Evolutionary conservation across 2,888 invertebrate genomes (phyloP), one percentile per base, ranked within the genome.

Genomic region (Ecdyonurus torrentis): DNA sequence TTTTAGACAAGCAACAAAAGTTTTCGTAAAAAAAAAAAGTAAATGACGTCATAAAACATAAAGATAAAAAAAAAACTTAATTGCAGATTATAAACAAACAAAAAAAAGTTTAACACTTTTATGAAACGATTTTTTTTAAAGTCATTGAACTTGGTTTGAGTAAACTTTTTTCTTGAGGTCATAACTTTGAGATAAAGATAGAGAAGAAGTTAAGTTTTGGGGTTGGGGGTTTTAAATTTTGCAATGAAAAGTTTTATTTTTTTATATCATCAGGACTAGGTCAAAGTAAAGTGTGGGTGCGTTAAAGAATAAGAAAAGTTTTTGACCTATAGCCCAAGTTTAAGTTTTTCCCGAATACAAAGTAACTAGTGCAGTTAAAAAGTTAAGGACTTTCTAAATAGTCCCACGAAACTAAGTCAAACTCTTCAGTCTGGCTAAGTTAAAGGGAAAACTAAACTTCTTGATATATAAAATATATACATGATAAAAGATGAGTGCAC

Each of bases 141-240:
- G 55, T 55, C 55, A 55, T 55, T 55, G 55, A 55, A 55, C 55
- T 55, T 55, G 55, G 55, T 37, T 37, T 37, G 37, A n/a, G 55
- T 10, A 55, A 55, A 55, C 55, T 55, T 55, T 55, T 55, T n/a
- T 55, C 55, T 55, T 55, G 55, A 55, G 55, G 55, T 55, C 55
- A 55, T n/a, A 55, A n/a, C 22, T 55, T 55, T 55, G n/a, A 55
- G 22, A 55, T 55, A 55, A 22, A 20, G 37, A 37, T 37, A 37
- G 37, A 37, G 55, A 22, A 55, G 55, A 55, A 55, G 55, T 55
- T n/a, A 55, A 55, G 55, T 55, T 55, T 55, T 55, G n/a, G 22
- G n/a, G 55, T 55, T 55, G 55, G 22, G 55, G 22, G 55, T 55
- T 55, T 55, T 20, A 55, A 55, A 55, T 55, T 55, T 55, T 55